Conservation (phyloP, 2,888 invertebrate genomes). For the Tetragonisca angustula region DNA sequence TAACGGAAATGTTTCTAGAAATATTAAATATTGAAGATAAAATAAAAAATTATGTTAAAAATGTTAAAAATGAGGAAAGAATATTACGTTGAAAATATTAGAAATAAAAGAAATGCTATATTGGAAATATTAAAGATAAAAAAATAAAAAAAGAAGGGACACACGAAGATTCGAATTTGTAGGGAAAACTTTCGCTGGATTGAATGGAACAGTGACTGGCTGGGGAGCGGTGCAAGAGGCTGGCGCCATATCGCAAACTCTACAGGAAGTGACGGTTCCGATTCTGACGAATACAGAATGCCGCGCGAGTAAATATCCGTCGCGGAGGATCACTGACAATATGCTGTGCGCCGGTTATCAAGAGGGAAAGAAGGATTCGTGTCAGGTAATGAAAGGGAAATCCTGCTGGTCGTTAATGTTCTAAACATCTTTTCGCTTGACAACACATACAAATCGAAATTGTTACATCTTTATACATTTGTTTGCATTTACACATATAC, state of each 20-base stretch:
- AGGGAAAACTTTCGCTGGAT: constrained; percentile 70
- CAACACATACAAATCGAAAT: not conserved
- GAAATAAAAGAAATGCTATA: not conserved
- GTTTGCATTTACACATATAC: not conserved
- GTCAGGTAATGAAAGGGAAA: constrained; percentile 85
- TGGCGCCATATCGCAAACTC: constrained; percentile 88
- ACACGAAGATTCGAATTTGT: not conserved
- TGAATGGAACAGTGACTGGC: constrained; percentile 88
- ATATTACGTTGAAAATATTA: too few relatives aligned
- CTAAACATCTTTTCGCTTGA: not conserved
- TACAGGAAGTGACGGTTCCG: constrained; percentile 91
- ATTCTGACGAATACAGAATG: constrained; percentile 89
- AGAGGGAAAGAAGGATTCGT: constrained; percentile 91
- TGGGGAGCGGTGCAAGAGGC: constrained; percentile 92
- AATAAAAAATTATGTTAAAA: too few relatives aligned
- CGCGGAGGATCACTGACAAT: constrained; percentile 89
- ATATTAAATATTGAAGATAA: not conserved
- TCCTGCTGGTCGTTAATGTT: not conserved
- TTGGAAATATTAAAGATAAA: not conserved
- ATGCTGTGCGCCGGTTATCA: constrained; percentile 92
- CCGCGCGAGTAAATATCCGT: constrained; percentile 88
- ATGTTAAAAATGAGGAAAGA: too few relatives aligned
- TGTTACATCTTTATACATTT: not conserved
- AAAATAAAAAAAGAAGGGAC: not conserved
- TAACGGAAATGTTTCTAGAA: not conserved